Conservation (phyloP, 2,888 invertebrate species). For the Limenitis camilla region DNA sequence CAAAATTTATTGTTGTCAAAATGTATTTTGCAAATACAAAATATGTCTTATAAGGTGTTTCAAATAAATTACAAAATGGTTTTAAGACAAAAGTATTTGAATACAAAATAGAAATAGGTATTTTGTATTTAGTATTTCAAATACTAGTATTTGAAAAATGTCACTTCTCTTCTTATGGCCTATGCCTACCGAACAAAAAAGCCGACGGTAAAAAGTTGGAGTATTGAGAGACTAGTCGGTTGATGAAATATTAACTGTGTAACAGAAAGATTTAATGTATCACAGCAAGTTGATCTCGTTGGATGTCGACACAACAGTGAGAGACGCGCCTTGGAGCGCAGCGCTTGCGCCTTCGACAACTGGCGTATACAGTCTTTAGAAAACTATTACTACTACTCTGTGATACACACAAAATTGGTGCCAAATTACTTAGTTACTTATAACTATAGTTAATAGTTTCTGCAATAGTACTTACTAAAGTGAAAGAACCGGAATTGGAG, state of each 20-base stretch:
- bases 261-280: constrained; percentile 16
- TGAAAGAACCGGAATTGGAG: constrained; percentile 37
- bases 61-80: no score
- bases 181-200: constrained; percentile 7
- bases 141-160: no score
- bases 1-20: no score
- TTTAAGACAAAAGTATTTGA: no score
- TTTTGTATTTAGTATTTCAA: no score
- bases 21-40: no score
- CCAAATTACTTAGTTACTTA: constrained; percentile 40
- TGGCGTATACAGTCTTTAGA: constrained; percentile 26
- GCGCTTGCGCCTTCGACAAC: constrained; percentile 50
- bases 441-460: constrained; percentile 34
- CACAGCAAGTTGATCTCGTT: constrained; percentile 22
- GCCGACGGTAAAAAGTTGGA: not conserved
- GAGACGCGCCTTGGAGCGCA: constrained; percentile 57
- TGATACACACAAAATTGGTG: constrained; percentile 38
- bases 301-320: constrained; percentile 38
- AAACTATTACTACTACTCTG: constrained; percentile 18
- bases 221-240: constrained; percentile 5
- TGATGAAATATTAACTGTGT: constrained; percentile 13
- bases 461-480: constrained; percentile 29
- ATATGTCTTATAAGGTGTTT: no score
- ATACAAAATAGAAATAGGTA: no score
- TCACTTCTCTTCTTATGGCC: no score